A percentile compares a stretch with the other conserved stretches of the same genome.
These are phyloP conservation scores for Etheostoma perlongum DNA, from an alignment of 2,797 vertebrate genomes.

Conservation along the genomic window DNA sequence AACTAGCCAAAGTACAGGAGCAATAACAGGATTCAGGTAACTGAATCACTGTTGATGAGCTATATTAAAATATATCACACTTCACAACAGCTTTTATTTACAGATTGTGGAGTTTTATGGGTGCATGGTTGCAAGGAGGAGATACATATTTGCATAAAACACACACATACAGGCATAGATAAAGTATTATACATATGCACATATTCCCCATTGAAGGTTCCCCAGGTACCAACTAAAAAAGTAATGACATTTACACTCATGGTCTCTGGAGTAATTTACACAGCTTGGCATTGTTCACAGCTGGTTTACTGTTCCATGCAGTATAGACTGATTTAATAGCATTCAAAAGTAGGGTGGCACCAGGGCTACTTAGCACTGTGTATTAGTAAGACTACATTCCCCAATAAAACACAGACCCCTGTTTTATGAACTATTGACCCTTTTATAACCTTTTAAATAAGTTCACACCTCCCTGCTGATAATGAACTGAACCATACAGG, in stretches of 20 bases:
- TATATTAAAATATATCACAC: background rate
- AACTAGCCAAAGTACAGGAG: background rate
- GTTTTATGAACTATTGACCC: constrained; percentile 78
- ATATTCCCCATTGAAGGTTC: constrained; percentile 43
- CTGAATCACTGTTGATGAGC: constrained; percentile 8
- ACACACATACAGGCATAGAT: constrained; percentile 20
- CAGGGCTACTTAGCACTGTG: constrained; percentile 73
- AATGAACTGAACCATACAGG: constrained; percentile 72
- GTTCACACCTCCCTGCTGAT: constrained; percentile 72
- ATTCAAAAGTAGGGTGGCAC: constrained; percentile 73
- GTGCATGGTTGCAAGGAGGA: background rate
- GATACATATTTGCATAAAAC: constrained; percentile 14
- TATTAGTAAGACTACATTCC: constrained; percentile 71
- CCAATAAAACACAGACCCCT: constrained; percentile 76
- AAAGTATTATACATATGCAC: constrained; percentile 22
- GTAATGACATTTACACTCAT: constrained; percentile 72
- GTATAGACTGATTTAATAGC: constrained; percentile 80
- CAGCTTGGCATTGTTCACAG: constrained; percentile 66
- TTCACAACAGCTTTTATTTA: constrained; percentile 12
- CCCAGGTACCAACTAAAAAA: constrained; percentile 65
- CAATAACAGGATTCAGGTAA: background rate
- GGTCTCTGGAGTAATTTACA: constrained; percentile 63
- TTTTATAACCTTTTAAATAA: constrained; percentile 73
- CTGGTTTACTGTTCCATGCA: constrained; percentile 69
- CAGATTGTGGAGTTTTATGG: constrained; percentile 19